A percentile compares a stretch with the other conserved stretches of the same genome.
These are phyloP conservation scores for Rhineura floridana DNA, from an alignment of 2,113 vertebrate species.

Conservation along the genomic window DNA sequence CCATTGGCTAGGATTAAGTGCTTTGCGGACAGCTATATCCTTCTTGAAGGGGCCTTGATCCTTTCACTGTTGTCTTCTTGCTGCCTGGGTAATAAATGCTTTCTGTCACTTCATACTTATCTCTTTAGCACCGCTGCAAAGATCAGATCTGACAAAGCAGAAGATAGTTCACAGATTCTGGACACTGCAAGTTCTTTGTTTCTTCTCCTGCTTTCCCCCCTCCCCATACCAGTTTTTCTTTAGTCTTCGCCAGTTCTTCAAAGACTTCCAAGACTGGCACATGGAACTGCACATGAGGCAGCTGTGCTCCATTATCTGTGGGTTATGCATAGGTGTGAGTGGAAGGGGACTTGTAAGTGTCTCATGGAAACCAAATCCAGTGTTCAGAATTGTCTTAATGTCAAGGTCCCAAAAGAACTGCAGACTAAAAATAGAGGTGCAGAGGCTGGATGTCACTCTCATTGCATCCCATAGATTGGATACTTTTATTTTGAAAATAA, in stretches of 20 bases:
- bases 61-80: conserved; percentile 57
- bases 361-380: conserved; percentile 62
- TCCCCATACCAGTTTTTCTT: conserved; percentile 19
- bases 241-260: conserved; percentile 9
- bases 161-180: conserved; percentile 30
- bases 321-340: conserved; percentile 33
- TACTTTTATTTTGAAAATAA: conserved; percentile 47
- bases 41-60: conserved; percentile 58
- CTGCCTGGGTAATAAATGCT: conserved; percentile 52
- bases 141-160: conserved; percentile 41
- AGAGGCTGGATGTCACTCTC: conserved; percentile 51
- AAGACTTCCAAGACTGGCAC: conserved; percentile 46
- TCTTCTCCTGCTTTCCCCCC: conserved; percentile 16
- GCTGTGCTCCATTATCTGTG: background rate
- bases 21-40: conserved; percentile 59
- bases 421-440: conserved; percentile 36
- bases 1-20: conserved; percentile 55
- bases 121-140: conserved; percentile 42
- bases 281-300: conserved; percentile 27
- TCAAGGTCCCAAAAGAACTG: conserved; percentile 54
- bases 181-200: conserved; percentile 4
- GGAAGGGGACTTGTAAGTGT: conserved; percentile 52
- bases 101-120: conserved; percentile 56
- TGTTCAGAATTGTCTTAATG: conserved; percentile 63
- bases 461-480: conserved; percentile 38